Evolutionary conservation across 2,888 invertebrate species (phyloP).

Genomic region (Malthinus flaveolus): DNA sequence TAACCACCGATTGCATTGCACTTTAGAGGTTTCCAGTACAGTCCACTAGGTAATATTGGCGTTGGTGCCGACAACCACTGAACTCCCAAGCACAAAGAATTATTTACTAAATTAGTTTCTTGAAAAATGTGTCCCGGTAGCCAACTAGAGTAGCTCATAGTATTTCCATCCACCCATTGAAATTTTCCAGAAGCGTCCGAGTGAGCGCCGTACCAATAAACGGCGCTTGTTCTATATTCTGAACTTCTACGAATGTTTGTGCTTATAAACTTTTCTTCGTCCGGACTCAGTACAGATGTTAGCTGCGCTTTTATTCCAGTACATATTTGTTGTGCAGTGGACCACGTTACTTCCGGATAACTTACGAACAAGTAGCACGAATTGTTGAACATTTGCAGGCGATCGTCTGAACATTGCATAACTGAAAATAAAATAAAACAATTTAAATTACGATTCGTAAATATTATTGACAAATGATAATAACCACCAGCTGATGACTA

Average conservation of each 20-base stretch:
- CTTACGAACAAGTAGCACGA: conserved; percentile 78
- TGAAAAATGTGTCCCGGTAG: conserved; percentile 55
- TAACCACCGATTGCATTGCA: conserved; percentile 70
- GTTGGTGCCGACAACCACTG: conserved; percentile 71
- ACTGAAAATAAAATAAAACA: conserved; percentile 52
- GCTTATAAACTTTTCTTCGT: conserved; percentile 72
- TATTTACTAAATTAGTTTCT: conserved; percentile 43
- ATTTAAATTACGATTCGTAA: no score
- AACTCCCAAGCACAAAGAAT: conserved; percentile 57
- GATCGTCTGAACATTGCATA: conserved; percentile 71
- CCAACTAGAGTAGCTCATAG: conserved; percentile 65
- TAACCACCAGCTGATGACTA: no score
- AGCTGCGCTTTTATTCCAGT: conserved; percentile 72
- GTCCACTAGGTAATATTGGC: conserved; percentile 67
- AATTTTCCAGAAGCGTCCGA: conserved; percentile 55
- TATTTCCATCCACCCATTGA: conserved; percentile 67
- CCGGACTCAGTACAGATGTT: conserved; percentile 67
- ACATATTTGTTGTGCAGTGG: conserved; percentile 70
- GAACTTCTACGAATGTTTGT: conserved; percentile 68
- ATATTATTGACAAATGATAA: no score
- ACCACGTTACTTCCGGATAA: conserved; percentile 77
- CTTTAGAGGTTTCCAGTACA: conserved; percentile 71
- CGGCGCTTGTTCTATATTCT: conserved; percentile 72
- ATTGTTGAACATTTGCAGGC: conserved; percentile 69
- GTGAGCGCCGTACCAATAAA: conserved; percentile 75